Base-by-base conservation (phyloP, 2,113 vertebrate species). In the Nothoprocta perdicaria region DNA sequence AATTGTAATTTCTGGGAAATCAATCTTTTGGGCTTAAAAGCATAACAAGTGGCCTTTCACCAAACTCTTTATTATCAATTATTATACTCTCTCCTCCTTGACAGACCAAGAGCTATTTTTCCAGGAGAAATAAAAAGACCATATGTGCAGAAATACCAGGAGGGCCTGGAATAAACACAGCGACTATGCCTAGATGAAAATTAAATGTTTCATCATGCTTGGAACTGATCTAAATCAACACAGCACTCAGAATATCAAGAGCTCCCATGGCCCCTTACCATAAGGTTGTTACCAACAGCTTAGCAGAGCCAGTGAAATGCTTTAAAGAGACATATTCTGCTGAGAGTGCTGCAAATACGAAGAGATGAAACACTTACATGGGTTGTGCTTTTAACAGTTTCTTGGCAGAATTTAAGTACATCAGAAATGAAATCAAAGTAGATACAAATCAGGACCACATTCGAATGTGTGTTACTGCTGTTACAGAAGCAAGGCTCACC, bases 131-230 rank as follows among this genome's bases (percentile, higher is more conserved):
- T 57, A 31, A 77, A 84, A 81, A 82, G 63, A 92, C 60, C 27
- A 55, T 80, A 96, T 72, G 61, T 55, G 69, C 65, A 89, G 75
- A 93, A 95, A 91, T 77, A 91, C 57, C 68, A 80, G 52, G 52
- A 95, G 33, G 41, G 67, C n/a, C 78, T 89, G 84, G 27, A 86
- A 77, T 46, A 80, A 89, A 89, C 50, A 81, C 2, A 74, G 46
- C 55, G 26, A 80, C 33, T 68, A 83, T 26, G 60, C 14, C 80
- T 3, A 80, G 68, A 87, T 71, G 31, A 92, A 89, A 92, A 92
- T 52, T 43, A 71, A 94, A 84, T 80, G 60, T 52, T 35, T 90
- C 65, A 52, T 84, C 31, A 29, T 65, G 46, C n/a, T 75, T 83
- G 27, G 35, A 89, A 74, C 24, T 78, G 38, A 93, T 87, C 46